These are phyloP conservation scores for Agriopis aurantiaria DNA, from an alignment of 2,888 invertebrate genomes.

Conservation along the genomic window DNA sequence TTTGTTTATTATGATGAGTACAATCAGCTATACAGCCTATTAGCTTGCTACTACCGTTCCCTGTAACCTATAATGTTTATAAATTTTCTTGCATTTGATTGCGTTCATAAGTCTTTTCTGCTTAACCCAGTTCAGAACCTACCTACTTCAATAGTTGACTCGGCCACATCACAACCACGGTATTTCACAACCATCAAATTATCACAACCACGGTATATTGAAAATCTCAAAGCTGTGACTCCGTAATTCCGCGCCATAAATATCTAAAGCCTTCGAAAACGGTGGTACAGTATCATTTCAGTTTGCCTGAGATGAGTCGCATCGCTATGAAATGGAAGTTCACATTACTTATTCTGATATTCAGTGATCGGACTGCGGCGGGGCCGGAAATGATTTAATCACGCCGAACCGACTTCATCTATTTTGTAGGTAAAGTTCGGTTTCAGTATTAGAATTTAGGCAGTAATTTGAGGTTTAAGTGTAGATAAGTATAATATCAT, in stretches of 20 bases:
- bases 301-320: neutral
- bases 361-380: conserved; percentile 14
- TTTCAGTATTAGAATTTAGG: conserved; percentile 5
- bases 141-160: no score
- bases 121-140: no score
- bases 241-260: neutral
- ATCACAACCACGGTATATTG: no score
- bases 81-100: no score
- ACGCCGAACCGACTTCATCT: conserved; percentile 20
- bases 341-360: conserved; percentile 4
- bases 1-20: no score
- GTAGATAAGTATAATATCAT: neutral
- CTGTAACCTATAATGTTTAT: no score
- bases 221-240: neutral
- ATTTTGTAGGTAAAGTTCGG: conserved; percentile 8
- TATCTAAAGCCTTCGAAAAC: neutral
- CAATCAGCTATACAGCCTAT: no score
- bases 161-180: no score
- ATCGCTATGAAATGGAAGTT: conserved; percentile 5
- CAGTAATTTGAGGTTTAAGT: neutral
- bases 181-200: no score
- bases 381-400: conserved; percentile 22
- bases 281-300: neutral
- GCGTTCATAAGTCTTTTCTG: no score
- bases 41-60: no score